Evolutionary conservation across 1,140 invertebrate genomes (phyloP).

Genomic region (Leptinotarsa texana): DNA sequence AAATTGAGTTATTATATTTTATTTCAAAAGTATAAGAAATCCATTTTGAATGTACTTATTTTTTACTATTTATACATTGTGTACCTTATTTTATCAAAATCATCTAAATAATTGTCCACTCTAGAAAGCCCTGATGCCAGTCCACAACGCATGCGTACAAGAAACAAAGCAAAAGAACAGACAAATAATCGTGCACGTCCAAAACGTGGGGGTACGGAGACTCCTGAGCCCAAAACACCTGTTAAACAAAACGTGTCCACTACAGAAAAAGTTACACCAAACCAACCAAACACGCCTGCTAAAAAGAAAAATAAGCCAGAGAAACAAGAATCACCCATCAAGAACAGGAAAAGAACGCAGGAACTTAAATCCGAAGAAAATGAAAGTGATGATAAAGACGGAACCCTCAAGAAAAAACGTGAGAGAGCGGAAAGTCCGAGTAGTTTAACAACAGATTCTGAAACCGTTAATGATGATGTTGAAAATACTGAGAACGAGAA

Average conservation of each 20-base stretch:
- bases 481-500: constrained; percentile 67
- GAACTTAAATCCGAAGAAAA: constrained; percentile 59
- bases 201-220: constrained; percentile 70
- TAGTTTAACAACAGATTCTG: constrained; percentile 80
- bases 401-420: constrained; percentile 72
- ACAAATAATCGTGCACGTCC: constrained; percentile 59
- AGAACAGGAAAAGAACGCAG: constrained; percentile 73
- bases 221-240: constrained; percentile 69
- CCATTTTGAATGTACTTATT: too few relatives aligned
- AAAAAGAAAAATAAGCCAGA: constrained; percentile 56
- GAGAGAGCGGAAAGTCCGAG: constrained; percentile 74
- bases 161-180: constrained; percentile 83
- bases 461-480: constrained; percentile 75
- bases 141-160: constrained; percentile 84
- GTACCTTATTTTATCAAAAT: too few relatives aligned
- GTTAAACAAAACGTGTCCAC: constrained; percentile 52
- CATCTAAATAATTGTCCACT: constrained; percentile 55
- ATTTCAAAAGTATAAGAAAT: too few relatives aligned
- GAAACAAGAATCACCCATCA: constrained; percentile 65
- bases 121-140: constrained; percentile 77
- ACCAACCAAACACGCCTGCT: constrained; percentile 41
- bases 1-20: too few relatives aligned
- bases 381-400: constrained; percentile 65
- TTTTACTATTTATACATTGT: too few relatives aligned
- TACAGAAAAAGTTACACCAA: constrained; percentile 56